Evolutionary conservation across 2,113 vertebrate species (phyloP).

Genomic region (Oxygymnocypris stewartii): DNA sequence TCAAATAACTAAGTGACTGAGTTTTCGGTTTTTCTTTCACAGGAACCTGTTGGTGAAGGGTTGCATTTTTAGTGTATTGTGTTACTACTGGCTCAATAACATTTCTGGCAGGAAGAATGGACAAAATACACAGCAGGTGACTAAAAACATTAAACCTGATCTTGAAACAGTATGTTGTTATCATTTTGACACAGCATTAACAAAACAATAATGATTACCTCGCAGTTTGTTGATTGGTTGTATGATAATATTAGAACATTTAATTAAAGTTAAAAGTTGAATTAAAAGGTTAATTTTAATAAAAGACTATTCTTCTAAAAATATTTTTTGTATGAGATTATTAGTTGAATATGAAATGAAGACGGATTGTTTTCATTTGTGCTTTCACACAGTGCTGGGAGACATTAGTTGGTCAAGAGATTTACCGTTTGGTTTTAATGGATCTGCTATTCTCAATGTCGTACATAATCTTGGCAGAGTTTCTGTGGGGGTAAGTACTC

Average conservation of each 20-base stretch:
- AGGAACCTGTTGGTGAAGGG: constrained; percentile 86
- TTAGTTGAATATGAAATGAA: not conserved
- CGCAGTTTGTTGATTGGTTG: not conserved
- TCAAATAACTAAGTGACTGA: not conserved
- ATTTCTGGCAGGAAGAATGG: constrained; percentile 38
- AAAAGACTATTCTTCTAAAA: not conserved
- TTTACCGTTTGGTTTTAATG: constrained; percentile 84
- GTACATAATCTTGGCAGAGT: constrained; percentile 79
- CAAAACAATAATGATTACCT: not conserved
- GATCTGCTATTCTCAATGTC: constrained; percentile 82
- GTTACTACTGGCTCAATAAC: constrained; percentile 80
- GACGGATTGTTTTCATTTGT: not conserved
- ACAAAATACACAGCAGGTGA: not conserved
- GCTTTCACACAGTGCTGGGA: constrained; percentile 84
- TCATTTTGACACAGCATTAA: not conserved
- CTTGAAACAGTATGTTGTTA: not conserved
- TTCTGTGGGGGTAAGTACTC: constrained; percentile 81
- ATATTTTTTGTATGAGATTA: not conserved
- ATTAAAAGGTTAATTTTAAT: not conserved
- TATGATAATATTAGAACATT: not conserved
- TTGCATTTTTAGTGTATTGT: constrained; percentile 74
- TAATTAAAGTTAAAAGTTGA: not conserved
- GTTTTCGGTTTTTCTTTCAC: not conserved
- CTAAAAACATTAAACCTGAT: not conserved
- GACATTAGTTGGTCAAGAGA: constrained; percentile 85